These are phyloP conservation scores for Drosophila robusta DNA, from an alignment of 2,888 invertebrate species.

Conservation along the genomic window DNA sequence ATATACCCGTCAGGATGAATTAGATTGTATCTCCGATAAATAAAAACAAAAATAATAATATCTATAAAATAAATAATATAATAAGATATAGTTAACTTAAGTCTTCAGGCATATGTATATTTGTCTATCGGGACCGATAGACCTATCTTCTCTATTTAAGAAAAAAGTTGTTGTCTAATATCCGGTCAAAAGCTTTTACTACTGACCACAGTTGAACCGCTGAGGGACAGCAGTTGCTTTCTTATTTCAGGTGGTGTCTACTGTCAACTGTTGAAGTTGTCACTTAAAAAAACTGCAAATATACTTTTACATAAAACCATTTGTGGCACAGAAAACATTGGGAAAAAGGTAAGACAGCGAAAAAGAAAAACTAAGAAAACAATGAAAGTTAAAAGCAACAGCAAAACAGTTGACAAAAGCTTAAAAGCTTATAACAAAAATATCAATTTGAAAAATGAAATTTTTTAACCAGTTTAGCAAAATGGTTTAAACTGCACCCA, in stretches of 20 bases:
- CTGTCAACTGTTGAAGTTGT: not conserved
- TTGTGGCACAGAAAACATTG: not conserved
- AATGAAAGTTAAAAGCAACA: slow-evolving; percentile 14
- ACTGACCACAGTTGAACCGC: not conserved
- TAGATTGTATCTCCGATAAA: too few relatives aligned
- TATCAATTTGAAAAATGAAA: slow-evolving; percentile 24
- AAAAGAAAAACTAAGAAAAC: slow-evolving; percentile 3
- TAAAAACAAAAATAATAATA: not conserved
- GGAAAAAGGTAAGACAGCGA: not conserved
- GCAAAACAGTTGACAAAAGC: slow-evolving; percentile 24
- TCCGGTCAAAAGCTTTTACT: too few relatives aligned
- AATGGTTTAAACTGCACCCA: slow-evolving; percentile 3
- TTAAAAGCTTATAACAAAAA: slow-evolving; percentile 28
- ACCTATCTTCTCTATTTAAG: too few relatives aligned
- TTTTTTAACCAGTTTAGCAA: slow-evolving; percentile 5
- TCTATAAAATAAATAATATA: not conserved
- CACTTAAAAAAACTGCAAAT: not conserved
- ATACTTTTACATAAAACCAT: not conserved
- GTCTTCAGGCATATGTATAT: too few relatives aligned
- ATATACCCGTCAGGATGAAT: too few relatives aligned
- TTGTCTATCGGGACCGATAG: too few relatives aligned
- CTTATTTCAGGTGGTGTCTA: not conserved
- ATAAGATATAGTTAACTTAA: not conserved
- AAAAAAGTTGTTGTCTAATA: not conserved
- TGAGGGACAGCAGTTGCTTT: not conserved